Evolutionary conservation across 2,888 invertebrate species (phyloP).

Genomic region (Chrysodeixis includens): DNA sequence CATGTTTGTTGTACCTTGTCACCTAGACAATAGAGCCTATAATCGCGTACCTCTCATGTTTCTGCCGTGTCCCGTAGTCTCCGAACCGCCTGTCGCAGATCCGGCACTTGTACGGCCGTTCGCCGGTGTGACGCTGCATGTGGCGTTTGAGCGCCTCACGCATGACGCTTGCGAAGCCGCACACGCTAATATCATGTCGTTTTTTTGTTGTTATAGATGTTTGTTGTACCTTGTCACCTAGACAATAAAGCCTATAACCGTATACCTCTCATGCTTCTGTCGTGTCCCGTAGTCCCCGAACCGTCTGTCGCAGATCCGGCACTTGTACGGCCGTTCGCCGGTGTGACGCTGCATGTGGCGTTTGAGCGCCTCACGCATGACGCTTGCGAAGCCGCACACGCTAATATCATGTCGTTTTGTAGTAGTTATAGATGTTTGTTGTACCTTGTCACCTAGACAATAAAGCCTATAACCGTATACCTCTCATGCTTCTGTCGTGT

Average conservation of each 20-base stretch:
- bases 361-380: constrained; percentile 79
- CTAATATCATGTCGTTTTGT: too few species aligned
- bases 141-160: constrained; percentile 80
- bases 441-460: not conserved
- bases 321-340: constrained; percentile 84
- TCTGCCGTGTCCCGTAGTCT: constrained; percentile 82
- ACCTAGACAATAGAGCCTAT: not conserved
- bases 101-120: constrained; percentile 80
- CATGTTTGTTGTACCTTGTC: not conserved
- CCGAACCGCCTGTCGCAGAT: constrained; percentile 81
- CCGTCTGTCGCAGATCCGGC: constrained; percentile 82
- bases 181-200: constrained; percentile 65
- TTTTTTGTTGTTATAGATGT: constrained; percentile 7
- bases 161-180: constrained; percentile 79
- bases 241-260: not conserved
- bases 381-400: constrained; percentile 81
- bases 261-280: constrained; percentile 84
- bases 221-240: not conserved
- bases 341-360: constrained; percentile 87
- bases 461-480: constrained; percentile 51
- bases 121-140: constrained; percentile 83
- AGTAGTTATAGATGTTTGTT: too few species aligned
- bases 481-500: constrained; percentile 84
- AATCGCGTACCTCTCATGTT: constrained; percentile 78
- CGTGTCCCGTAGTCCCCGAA: constrained; percentile 85